These are phyloP conservation scores for Troides helena DNA, from an alignment of 2,888 invertebrate genomes.

Conservation along the genomic window DNA sequence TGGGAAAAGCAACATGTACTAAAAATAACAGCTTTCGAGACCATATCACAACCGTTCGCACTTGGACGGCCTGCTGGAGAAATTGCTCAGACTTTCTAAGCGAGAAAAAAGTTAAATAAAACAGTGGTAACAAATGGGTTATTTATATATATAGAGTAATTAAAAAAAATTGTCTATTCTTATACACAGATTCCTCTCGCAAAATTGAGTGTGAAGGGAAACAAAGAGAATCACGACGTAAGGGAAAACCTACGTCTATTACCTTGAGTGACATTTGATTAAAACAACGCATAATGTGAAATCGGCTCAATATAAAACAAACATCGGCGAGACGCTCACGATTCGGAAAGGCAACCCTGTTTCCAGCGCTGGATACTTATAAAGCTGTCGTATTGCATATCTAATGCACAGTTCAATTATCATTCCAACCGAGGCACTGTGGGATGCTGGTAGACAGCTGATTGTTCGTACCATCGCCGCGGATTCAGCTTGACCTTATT, in stretches of 20 bases:
- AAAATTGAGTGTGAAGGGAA: background rate
- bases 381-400: slow-evolving; percentile 37
- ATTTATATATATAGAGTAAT: too few relatives aligned
- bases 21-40: too few relatives aligned
- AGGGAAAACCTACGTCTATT: background rate
- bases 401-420: slow-evolving; percentile 37
- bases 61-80: too few relatives aligned
- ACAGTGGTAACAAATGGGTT: too few relatives aligned
- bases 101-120: too few relatives aligned
- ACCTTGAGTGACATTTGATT: background rate
- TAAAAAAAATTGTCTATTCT: too few relatives aligned
- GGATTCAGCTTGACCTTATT: slow-evolving; percentile 50
- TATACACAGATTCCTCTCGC: background rate
- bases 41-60: too few relatives aligned
- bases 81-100: too few relatives aligned
- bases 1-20: too few relatives aligned
- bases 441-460: slow-evolving; percentile 11
- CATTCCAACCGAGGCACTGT: slow-evolving; percentile 25
- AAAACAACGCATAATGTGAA: background rate
- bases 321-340: slow-evolving; percentile 8
- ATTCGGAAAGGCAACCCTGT: slow-evolving; percentile 19
- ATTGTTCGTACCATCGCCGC: slow-evolving; percentile 15
- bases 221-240: background rate
- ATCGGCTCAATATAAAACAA: slow-evolving; percentile 7
- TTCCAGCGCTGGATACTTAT: slow-evolving; percentile 31